Evolutionary conservation across 2,797 vertebrate species (phyloP).

Genomic region (Erpetoichthys calabaricus): DNA sequence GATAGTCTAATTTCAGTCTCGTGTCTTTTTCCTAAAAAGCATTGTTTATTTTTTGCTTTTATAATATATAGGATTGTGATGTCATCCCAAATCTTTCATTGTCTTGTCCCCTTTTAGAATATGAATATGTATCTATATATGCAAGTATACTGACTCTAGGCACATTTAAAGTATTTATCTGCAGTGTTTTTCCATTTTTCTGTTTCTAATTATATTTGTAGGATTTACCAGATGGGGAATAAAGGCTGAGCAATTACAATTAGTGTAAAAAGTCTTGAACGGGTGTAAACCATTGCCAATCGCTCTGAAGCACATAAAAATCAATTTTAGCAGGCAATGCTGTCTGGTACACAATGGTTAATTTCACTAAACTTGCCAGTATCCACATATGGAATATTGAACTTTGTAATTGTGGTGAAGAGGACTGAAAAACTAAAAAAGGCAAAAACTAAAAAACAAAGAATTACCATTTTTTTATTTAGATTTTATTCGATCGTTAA

Average conservation of each 20-base stretch:
- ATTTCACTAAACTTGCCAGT: constrained; percentile 17
- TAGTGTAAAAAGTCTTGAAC: constrained; percentile 7
- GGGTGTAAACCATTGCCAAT: background rate
- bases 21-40: no score
- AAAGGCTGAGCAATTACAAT: constrained; percentile 22
- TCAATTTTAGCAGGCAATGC: background rate
- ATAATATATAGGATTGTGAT: no score
- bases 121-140: no score
- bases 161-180: constrained; percentile 13
- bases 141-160: no score
- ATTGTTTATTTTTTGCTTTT: no score
- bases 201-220: constrained; percentile 49
- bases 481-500: no score
- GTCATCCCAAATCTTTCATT: no score
- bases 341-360: background rate
- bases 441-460: no score
- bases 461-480: no score
- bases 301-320: background rate
- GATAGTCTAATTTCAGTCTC: no score
- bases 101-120: no score
- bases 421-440: background rate
- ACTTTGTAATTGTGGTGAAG: constrained; percentile 17
- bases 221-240: constrained; percentile 19
- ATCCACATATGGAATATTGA: constrained; percentile 18
- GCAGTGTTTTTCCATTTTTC: constrained; percentile 34